Percentiles rank a stretch among this genome's conserved stretches.
These are phyloP conservation scores for Spodoptera exigua DNA, from an alignment of 2,888 invertebrate species.

Conservation along the genomic window DNA sequence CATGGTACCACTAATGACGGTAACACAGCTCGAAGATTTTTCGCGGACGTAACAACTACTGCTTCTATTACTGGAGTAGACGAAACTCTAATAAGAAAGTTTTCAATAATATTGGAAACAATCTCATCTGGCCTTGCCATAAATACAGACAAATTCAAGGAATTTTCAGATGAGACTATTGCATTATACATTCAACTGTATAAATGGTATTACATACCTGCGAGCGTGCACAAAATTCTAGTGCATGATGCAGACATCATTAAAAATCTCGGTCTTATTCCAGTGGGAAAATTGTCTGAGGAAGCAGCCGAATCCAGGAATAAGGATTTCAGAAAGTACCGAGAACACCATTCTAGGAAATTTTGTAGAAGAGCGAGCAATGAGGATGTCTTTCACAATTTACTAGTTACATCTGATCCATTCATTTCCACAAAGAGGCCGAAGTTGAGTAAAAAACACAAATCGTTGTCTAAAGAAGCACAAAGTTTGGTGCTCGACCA, in stretches of 20 bases:
- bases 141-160: too few relatives aligned
- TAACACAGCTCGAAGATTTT: too few relatives aligned
- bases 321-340: conserved; percentile 4
- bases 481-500: not conserved
- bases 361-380: not conserved
- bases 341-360: not conserved
- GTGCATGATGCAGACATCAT: conserved; percentile 1
- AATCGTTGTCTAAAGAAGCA: not conserved
- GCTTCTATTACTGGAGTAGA: too few relatives aligned
- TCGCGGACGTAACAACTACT: not conserved
- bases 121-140: too few relatives aligned
- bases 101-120: too few relatives aligned
- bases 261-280: not conserved
- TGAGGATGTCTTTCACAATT: conserved; percentile 1
- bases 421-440: too few relatives aligned
- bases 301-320: conserved; percentile 5
- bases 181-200: not conserved
- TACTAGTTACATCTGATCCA: too few relatives aligned
- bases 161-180: too few relatives aligned
- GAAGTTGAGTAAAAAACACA: not conserved
- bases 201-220: conserved; percentile 3
- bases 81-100: too few relatives aligned
- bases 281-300: conserved; percentile 3
- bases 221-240: conserved; percentile 2
- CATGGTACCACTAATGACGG: not conserved